These are phyloP conservation scores for Drepana falcataria DNA, from an alignment of 2,888 invertebrate species.

Conservation along the genomic window DNA sequence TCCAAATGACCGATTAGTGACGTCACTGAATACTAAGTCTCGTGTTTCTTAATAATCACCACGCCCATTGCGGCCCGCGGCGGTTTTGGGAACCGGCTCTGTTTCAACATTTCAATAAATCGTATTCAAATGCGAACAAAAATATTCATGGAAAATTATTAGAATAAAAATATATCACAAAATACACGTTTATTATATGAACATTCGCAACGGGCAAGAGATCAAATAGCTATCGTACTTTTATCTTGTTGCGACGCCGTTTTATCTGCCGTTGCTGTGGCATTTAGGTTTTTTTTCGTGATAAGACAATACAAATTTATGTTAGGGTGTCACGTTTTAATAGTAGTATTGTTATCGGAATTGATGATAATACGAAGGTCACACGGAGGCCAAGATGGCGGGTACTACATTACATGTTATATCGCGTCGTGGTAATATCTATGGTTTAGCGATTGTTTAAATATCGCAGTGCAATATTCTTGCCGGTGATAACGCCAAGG, in stretches of 20 bases:
- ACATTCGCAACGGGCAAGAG: conserved; percentile 24
- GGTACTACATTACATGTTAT: conserved; percentile 10
- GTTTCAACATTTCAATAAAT: not conserved
- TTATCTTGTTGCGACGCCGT: conserved; percentile 63
- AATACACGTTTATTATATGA: conserved; percentile 17
- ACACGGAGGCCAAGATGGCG: conserved; percentile 56
- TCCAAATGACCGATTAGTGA: conserved; percentile 26
- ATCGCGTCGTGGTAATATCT: not conserved
- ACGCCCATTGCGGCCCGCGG: conserved; percentile 31
- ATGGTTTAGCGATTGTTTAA: conserved; percentile 42
- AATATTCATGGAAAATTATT: conserved; percentile 26
- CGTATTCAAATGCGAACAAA: conserved; percentile 20
- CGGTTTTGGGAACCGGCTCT: conserved; percentile 8
- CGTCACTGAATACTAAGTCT: conserved; percentile 23
- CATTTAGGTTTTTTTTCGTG: conserved; percentile 49
- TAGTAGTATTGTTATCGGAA: conserved; percentile 68
- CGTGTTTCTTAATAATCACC: conserved; percentile 28
- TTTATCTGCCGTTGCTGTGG: conserved; percentile 48
- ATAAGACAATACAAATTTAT: conserved; percentile 76
- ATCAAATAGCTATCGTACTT: conserved; percentile 41
- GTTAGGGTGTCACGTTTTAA: conserved; percentile 70
- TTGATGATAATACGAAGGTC: conserved; percentile 69
- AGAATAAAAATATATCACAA: conserved; percentile 19
- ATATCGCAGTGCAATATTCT: conserved; percentile 53
- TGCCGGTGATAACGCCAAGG: conserved; percentile 57